phyloP scores from a whole-genome alignment of 2,888 invertebrate genomes.

The Operophtera brumata region DNA sequence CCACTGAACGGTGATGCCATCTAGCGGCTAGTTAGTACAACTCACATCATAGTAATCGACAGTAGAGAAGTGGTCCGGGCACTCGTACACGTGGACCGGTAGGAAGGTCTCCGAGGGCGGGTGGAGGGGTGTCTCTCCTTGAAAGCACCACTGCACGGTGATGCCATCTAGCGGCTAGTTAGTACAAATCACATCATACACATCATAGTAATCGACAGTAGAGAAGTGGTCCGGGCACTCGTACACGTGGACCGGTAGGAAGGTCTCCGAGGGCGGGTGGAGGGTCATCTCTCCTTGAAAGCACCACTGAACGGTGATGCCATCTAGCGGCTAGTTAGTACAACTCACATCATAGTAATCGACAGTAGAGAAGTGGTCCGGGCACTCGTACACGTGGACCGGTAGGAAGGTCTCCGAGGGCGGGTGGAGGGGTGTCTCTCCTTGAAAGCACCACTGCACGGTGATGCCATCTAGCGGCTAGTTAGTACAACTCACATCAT shows the following conservation, averaged over 20 bases:
- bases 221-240: conserved; percentile 86
- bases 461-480: conserved; percentile 79
- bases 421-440: conserved; percentile 55
- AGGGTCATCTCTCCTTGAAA: neutral
- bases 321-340: no score
- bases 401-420: conserved; percentile 79
- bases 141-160: conserved; percentile 86
- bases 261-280: neutral
- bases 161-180: conserved; percentile 76
- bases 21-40: neutral
- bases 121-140: conserved; percentile 79
- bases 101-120: conserved; percentile 82
- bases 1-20: neutral
- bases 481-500: conserved; percentile 79
- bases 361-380: conserved; percentile 90
- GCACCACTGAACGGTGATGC: conserved; percentile 30
- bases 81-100: conserved; percentile 88
- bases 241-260: neutral
- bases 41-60: conserved; percentile 89
- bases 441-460: conserved; percentile 78
- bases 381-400: conserved; percentile 88
- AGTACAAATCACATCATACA: neutral
- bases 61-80: conserved; percentile 91
- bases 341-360: conserved; percentile 87
- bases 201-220: conserved; percentile 86